Percentiles rank a stretch among this genome's conserved stretches.
Conservation (phyloP, 2,113 vertebrate genomes). For the Coreoperca whiteheadi region DNA sequence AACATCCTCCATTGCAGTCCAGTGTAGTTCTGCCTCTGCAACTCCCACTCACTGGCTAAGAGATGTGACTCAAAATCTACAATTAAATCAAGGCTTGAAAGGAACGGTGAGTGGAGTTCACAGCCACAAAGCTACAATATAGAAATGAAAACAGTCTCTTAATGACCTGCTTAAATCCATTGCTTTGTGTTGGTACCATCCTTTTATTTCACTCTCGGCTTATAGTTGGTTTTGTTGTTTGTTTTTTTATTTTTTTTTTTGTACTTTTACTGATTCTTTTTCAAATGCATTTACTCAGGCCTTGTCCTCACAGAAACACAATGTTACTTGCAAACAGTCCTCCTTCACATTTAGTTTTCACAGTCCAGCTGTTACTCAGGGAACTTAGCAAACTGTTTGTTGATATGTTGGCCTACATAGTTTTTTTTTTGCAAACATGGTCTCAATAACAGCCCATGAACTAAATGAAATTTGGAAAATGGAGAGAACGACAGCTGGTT, state of each 20-base stretch:
- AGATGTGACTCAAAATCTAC: slow-evolving; percentile 13
- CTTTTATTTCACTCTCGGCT: neutral
- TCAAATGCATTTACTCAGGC: neutral
- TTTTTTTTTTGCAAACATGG: slow-evolving; percentile 2
- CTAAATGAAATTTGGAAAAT: neutral
- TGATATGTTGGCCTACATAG: neutral
- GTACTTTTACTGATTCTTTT: neutral
- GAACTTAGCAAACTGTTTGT: slow-evolving; percentile 30
- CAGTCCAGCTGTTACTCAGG: slow-evolving; percentile 47
- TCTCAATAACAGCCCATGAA: neutral
- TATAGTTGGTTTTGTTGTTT: neutral
- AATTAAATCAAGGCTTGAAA: neutral
- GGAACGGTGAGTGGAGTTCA: slow-evolving; percentile 3
- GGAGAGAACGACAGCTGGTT: neutral
- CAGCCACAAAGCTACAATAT: neutral
- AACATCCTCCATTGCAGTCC: slow-evolving; percentile 18
- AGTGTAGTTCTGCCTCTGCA: slow-evolving; percentile 11
- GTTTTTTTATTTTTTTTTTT: neutral
- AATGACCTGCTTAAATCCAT: neutral
- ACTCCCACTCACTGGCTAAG: slow-evolving; percentile 25
- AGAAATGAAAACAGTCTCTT: neutral
- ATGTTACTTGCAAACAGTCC: neutral
- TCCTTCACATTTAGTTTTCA: slow-evolving; percentile 54
- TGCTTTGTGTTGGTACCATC: neutral
- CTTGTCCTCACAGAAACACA: slow-evolving; percentile 8